A percentile compares a stretch with the other conserved stretches of the same genome.
Evolutionary conservation across 2,888 invertebrate genomes (phyloP).

Genomic region (Meteorus cinctellus): DNA sequence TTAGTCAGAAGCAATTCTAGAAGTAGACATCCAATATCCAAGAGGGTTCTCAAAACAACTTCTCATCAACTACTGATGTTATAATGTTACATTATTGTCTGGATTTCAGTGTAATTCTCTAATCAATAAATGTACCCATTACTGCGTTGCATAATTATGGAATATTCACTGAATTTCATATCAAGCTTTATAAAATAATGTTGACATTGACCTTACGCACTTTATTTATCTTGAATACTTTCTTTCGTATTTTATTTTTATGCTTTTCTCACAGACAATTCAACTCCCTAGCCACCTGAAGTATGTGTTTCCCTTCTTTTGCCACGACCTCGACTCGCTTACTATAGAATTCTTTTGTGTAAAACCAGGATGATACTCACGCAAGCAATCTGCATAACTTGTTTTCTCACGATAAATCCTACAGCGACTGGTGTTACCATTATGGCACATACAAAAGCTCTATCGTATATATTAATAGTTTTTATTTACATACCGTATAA

Average conservation of each 20-base stretch:
- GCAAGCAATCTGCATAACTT: slow-evolving; percentile 54
- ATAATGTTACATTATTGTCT: slow-evolving; percentile 17
- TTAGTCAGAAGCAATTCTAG: slow-evolving; percentile 27
- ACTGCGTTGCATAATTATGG: slow-evolving; percentile 9
- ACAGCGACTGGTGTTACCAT: slow-evolving; percentile 13
- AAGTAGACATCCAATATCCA: slow-evolving; percentile 36
- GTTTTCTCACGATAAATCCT: slow-evolving; percentile 40
- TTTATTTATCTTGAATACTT: slow-evolving; percentile 37
- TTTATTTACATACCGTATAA: not conserved
- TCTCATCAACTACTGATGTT: slow-evolving; percentile 26
- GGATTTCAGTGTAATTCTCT: slow-evolving; percentile 6
- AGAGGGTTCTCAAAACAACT: slow-evolving; percentile 26
- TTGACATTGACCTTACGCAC: slow-evolving; percentile 47
- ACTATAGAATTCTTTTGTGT: slow-evolving; percentile 40
- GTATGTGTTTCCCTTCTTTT: slow-evolving; percentile 41
- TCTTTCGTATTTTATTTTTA: slow-evolving; percentile 26
- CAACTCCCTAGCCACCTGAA: slow-evolving; percentile 8
- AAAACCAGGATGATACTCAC: slow-evolving; percentile 51
- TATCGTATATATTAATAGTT: not conserved
- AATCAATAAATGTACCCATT: slow-evolving; percentile 1
- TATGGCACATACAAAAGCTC: not conserved
- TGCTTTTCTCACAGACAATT: slow-evolving; percentile 14
- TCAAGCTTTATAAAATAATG: slow-evolving; percentile 39
- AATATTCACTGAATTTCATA: not conserved
- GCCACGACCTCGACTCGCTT: slow-evolving; percentile 40